Evolutionary conservation across 2,797 vertebrate species (phyloP), one percentile per base, ranked within the genome.

Genomic region (Pseudochaenichthys georgianus): DNA sequence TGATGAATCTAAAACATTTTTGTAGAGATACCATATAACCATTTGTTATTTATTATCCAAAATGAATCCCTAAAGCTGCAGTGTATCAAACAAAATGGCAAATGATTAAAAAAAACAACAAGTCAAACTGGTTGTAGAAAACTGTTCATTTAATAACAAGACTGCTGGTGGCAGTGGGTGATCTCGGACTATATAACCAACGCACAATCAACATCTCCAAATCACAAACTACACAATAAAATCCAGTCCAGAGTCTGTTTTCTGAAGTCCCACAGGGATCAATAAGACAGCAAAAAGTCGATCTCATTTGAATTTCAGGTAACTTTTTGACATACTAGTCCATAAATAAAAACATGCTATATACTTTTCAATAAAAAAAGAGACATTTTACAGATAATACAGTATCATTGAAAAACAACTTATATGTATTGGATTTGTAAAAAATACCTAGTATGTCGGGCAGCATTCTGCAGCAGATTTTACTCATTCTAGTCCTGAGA

Each of bases 91-190:
- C n/a, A 63, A 60, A 75, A 51, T 2, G 55, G 5, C 53, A 67
- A 70, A 77, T 45, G 16, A 74, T 19, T 12, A 80, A 74, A 81
- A 75, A 75, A 81, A 74, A 63, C 2, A 79, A 75, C 78, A 48
- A 67, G 9, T 67, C 12, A 19, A 59, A 64, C 17, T 19, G 68
- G 38, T 68, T 59, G 58, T 91, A 96, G 95, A 80, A 84, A 97
- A 88, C 88, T 87, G 93, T 95, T 97, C 95, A 94, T 87, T 86
- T 86, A 87, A 95, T 96, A 95, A 94, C 96, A 96, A 95, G 93
- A 96, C 95, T 96, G 96, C 96, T 97, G 96, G 95, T 96, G 95
- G 96, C 97, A 97, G 96, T 95, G 95, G 92, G 94, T 93, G 94
- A 95, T 96, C 95, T 95, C 94, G 96, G 95, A 85, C 62, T 96